Percentiles rank a stretch among this genome's conserved stretches.
These are phyloP conservation scores for Himantopus leucocephalus DNA, from an alignment of 2,113 vertebrate species.

Conservation along the genomic window DNA sequence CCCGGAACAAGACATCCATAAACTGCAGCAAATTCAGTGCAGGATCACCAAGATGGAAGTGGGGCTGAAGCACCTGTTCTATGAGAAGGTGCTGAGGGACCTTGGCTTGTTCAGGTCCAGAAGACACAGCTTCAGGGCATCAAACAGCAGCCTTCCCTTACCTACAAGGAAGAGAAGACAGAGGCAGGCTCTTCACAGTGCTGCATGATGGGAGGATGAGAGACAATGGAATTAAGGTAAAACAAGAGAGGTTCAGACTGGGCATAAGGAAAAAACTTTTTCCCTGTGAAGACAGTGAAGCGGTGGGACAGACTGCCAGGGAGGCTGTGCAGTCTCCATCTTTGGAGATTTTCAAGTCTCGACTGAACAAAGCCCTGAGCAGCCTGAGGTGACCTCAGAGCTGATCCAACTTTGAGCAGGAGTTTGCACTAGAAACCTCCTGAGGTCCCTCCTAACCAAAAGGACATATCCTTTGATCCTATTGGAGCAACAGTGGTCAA, in stretches of 20 bases:
- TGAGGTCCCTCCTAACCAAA: background rate
- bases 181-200: background rate
- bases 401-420: background rate
- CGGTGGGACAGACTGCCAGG: background rate
- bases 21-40: background rate
- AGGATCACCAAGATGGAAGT: accelerated
- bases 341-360: background rate
- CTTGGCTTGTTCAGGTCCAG: background rate
- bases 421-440: background rate
- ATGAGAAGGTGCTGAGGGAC: background rate
- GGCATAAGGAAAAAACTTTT: background rate
- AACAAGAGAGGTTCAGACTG: background rate
- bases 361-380: background rate
- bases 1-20: background rate
- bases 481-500: background rate
- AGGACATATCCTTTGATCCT: background rate
- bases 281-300: background rate
- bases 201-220: background rate
- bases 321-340: background rate
- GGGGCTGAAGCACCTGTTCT: background rate
- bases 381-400: background rate
- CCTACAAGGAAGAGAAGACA: background rate
- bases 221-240: background rate
- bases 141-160: background rate
- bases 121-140: background rate